Evolutionary conservation across 2,797 vertebrate species (phyloP), one percentile per base, ranked within the genome.

Genomic region (Tympanoctomys barrerae): DNA sequence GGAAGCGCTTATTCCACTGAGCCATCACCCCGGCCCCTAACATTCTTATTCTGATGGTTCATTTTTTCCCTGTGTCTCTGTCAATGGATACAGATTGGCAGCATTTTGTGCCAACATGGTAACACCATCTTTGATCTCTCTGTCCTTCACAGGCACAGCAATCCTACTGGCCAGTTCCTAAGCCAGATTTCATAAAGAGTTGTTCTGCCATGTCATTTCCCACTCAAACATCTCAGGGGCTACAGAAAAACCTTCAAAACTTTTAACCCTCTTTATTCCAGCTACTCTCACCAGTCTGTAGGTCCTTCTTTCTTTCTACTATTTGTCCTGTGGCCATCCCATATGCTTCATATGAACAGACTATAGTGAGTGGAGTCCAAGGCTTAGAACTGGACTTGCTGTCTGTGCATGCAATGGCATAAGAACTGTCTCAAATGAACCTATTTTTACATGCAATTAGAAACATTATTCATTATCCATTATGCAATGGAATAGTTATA

Each of bases 141-240:
- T 81, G 79, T 28, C 57, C 89, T 26, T 91, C 59, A 62, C 57
- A 39, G 14, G 77, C 62, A 89, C 33, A 92, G 61, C 81, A 46
- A 84, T 71, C 57, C 75, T 84, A 52, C 52, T 13, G 28, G 90
- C 16, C 79, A 81, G 66, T 73, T 21, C 71, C 8, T n/a, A 61
- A 89, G 80, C 9, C 36, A 64, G 42, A 88, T 79, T 91, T 91
- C 54, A 91, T 81, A n/a, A 93, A 70, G 46, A 83, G 82, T 79
- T 52, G 78, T 28, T 88, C 83, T 54, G 61, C 21, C 22, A 14
- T 61, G 73, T 90, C 57, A 21, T 87, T 96, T 77, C 59, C 39
- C 70, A 82, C 31, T 81, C 70, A 83, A 4, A 94, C 95, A 87
- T 12, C 21, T 49, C 46, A 61, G 28, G 68, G n/a, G 46, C 36